phyloP scores from a whole-genome alignment of 2,888 invertebrate genomes.

The Mantis religiosa region DNA sequence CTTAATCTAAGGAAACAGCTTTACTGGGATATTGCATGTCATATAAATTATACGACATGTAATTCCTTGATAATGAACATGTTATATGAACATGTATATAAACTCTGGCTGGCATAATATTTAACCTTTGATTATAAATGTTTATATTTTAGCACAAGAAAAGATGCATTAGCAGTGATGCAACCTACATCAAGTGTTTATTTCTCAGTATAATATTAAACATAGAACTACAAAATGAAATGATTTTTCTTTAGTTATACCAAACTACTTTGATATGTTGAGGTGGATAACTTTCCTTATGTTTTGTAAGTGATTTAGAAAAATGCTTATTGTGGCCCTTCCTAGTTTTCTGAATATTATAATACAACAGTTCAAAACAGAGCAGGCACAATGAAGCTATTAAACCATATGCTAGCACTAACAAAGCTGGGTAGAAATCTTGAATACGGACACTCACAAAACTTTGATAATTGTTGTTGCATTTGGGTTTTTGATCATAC shows the following conservation, averaged over 20 bases:
- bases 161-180: too few relatives aligned
- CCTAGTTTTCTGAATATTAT: background rate
- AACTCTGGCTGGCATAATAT: too few relatives aligned
- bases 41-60: too few relatives aligned
- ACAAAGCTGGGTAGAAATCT: conserved; percentile 1
- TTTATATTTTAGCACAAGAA: too few relatives aligned
- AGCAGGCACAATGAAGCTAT: background rate
- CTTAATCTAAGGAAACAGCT: too few relatives aligned
- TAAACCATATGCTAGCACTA: background rate
- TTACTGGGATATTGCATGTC: too few relatives aligned
- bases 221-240: too few relatives aligned
- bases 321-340: background rate
- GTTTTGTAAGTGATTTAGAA: background rate
- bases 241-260: background rate
- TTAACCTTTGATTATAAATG: too few relatives aligned
- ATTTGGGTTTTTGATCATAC: conserved; percentile 2
- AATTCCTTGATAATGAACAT: too few relatives aligned
- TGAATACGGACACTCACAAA: conserved; percentile 4
- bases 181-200: too few relatives aligned
- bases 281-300: background rate
- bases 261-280: background rate
- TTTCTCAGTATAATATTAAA: too few relatives aligned
- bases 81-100: too few relatives aligned
- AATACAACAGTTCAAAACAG: background rate
- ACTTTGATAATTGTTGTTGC: background rate